Base-by-base conservation (phyloP, 2,888 invertebrate species). In the Tiliacea aurago region DNA sequence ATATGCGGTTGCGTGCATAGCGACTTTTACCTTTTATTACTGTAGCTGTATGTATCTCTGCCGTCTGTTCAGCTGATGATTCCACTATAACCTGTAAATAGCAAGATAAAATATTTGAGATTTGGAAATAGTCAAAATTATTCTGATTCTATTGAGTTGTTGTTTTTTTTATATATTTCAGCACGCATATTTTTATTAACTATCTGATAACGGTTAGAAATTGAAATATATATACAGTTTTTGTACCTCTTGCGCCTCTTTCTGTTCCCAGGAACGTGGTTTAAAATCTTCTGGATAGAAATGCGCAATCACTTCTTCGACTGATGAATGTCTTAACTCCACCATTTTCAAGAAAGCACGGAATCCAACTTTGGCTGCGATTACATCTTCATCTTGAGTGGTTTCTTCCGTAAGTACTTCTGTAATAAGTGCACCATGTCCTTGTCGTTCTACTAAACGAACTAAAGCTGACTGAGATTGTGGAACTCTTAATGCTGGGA, bases 341-440 rank as follows among this genome's bases (percentile, higher is more conserved):
- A 98, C 97, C 98, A 98, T 98, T 89, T 97, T 97, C 95, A 98
- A 97, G 92, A 98, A 98, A 10, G 98, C 98, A 83, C 98, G 97
- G 94, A 98, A 98, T 18, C 98, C 98, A 67, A 98, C 98, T 68
- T 98, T 98, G 0, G 98, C 97, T 6, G 98, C 98, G 37, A 98
- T 96, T 37, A 97, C 95, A 72, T 97, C 97, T 91, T 98, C 98
- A 90, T 98, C 98, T 68, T 98, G 97, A 1, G 98, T 97, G 0
- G 98, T 97, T 91, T 98, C 98, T 94, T 98, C 98, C 0, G 98
- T 98, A 67, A 98, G 95, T 66, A 98, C 98, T 93, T 98, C 98
- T 0, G 98, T 97, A 75, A 98, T 98, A 41, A 98, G 94, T 0
- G 98, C 97, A 1, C 98, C 98, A 87, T 98, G 97, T 0, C 98